Evolutionary conservation across 2,113 vertebrate species (phyloP), one percentile per base, ranked within the genome.

Genomic region (Hippocampus barbouri): DNA sequence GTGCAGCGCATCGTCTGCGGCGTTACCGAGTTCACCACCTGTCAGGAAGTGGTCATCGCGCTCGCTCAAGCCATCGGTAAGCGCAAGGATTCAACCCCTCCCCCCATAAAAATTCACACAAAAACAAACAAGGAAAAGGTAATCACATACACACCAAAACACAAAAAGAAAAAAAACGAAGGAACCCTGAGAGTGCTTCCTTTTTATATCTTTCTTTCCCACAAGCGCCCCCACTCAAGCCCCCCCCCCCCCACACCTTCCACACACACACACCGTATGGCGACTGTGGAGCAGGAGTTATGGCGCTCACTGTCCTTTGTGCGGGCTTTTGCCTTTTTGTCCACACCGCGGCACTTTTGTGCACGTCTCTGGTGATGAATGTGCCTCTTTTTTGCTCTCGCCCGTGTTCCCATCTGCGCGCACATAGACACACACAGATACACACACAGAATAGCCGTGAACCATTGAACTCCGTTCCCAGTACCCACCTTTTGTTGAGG

Each of bases 61-160:
- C 92, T 98, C 83, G 97, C 97, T 15, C 97, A 98, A 84, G 97
- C 97, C n/a, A 98, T 98, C 57, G 97, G 97, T 98, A 82, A 94
- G 38, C 12, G 2, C 5, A 14, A 0, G 10, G 9, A 45, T 25
- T 45, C 21, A 43, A 64, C 10, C 1, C 30, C 3, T n/a, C 5
- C 11, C 1, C 1, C 27, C 1, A 27, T 2, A 34, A 34, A 34
- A 34, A 34, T 5, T 34, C 34, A 38, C 34, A 38, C 4, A 6
- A 38, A 38, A 34, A 34, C 6, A 38, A 38, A 6, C 34, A 38
- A 38, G 34, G 34, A 38, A 38, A 38, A 38, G 34, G 34, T 38
- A 38, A 38, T 6, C 34, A 38, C 5, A 38, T 38, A 38, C 34
- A 38, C 34, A 38, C 34, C 34, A 38, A 6, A 6, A 38, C 34